Percentiles rank a stretch among this genome's conserved stretches.
Conservation (phyloP, 2,888 invertebrate genomes). For the Eupithecia vulgata region DNA sequence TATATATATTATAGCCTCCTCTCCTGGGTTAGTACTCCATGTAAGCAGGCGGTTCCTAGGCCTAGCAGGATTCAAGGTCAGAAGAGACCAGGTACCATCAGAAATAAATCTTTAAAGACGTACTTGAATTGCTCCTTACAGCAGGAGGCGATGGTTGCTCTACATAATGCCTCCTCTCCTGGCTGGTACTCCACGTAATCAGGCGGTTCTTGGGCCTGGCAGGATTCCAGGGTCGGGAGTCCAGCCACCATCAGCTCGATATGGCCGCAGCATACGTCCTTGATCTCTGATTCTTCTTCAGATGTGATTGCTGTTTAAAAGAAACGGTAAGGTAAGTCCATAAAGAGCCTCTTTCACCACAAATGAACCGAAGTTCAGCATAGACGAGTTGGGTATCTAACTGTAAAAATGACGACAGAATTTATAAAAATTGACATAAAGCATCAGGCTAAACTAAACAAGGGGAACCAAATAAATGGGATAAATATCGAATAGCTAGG, state of each 20-base stretch:
- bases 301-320: slow-evolving; percentile 54
- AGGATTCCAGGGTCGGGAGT: slow-evolving; percentile 49
- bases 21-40: slow-evolving; percentile 54
- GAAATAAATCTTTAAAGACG: slow-evolving; percentile 40
- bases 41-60: slow-evolving; percentile 52
- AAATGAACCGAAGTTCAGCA: background rate
- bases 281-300: slow-evolving; percentile 59
- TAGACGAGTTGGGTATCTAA: background rate
- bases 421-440: background rate
- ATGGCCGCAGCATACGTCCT: slow-evolving; percentile 64
- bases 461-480: no score
- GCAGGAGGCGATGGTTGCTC: slow-evolving; percentile 53
- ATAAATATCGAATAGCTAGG: no score
- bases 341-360: background rate
- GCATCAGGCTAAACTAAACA: background rate
- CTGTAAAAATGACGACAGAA: background rate
- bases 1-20: no score
- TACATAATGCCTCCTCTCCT: slow-evolving; percentile 56
- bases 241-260: slow-evolving; percentile 54
- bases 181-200: slow-evolving; percentile 55
- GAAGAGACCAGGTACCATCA: slow-evolving; percentile 49
- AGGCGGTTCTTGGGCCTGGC: slow-evolving; percentile 53
- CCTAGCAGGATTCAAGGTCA: slow-evolving; percentile 52
- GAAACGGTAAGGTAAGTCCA: background rate
- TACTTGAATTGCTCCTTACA: slow-evolving; percentile 66